Evolutionary conservation across 2,797 vertebrate species (phyloP).

Genomic region (Naso thynnoides): DNA sequence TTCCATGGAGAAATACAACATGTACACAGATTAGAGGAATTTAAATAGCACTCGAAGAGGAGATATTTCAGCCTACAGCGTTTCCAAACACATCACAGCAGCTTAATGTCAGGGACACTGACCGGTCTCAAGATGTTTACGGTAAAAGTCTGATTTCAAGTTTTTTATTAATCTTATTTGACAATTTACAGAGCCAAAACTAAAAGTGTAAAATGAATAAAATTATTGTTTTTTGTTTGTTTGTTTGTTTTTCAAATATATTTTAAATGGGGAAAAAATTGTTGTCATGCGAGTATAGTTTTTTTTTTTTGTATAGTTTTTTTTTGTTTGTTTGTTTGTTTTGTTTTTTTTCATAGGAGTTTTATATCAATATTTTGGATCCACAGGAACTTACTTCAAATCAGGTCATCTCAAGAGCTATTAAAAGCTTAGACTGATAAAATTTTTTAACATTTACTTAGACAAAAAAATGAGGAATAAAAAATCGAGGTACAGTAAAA

Average conservation of each 20-base stretch:
- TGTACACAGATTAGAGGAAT: conserved; percentile 52
- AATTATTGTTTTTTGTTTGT: background rate
- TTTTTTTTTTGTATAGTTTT: background rate
- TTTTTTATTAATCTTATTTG: conserved; percentile 7
- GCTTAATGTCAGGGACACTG: conserved; percentile 48
- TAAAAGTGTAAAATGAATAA: conserved; percentile 4
- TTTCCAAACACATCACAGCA: conserved; percentile 45
- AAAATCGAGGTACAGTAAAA: too few species aligned
- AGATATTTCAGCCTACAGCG: conserved; percentile 44
- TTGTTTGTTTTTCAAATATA: too few species aligned
- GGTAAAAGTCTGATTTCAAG: background rate
- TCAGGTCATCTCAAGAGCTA: conserved; percentile 37
- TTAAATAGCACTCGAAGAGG: conserved; percentile 17
- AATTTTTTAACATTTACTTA: conserved; percentile 32
- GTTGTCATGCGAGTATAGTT: background rate
- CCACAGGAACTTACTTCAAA: conserved; percentile 9
- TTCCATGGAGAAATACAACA: conserved; percentile 52
- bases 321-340: conserved; percentile 30
- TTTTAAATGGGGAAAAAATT: background rate
- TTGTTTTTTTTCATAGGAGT: too few species aligned
- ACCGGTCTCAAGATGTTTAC: conserved; percentile 27
- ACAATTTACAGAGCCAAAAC: conserved; percentile 13
- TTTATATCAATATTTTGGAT: conserved; percentile 34
- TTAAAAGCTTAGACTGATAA: conserved; percentile 25
- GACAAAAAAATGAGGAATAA: too few species aligned